Conservation (phyloP, 2,797 vertebrate species). For the Poeciliopsis paucimaculata region DNA sequence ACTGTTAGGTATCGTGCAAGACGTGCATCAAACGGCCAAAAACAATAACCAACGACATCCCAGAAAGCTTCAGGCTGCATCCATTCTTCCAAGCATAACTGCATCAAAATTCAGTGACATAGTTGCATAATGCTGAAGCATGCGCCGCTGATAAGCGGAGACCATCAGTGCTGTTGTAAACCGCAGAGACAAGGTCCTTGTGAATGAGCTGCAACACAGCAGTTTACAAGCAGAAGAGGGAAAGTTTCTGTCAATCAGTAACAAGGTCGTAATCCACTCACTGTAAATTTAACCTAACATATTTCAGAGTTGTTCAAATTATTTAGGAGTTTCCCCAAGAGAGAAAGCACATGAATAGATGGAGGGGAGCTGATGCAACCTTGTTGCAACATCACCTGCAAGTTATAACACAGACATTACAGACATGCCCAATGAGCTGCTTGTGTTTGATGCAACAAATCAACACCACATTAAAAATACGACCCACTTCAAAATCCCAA, state of each 20-base stretch:
- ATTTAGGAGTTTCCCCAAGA: background rate
- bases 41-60: constrained; percentile 24
- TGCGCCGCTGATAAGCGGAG: constrained; percentile 33
- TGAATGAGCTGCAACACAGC: constrained; percentile 36
- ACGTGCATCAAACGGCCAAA: constrained; percentile 9
- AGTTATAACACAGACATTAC: background rate
- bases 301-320: background rate
- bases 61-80: constrained; percentile 28
- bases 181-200: constrained; percentile 1
- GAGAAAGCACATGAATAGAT: constrained; percentile 11
- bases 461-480: background rate
- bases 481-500: background rate
- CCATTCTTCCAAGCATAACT: constrained; percentile 12
- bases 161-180: constrained; percentile 41
- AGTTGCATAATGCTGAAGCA: constrained; percentile 42
- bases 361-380: constrained; percentile 59
- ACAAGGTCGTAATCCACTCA: constrained; percentile 29
- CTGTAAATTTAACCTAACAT: background rate
- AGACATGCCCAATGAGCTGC: background rate
- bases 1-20: constrained; percentile 4
- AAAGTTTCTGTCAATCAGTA: constrained; percentile 67
- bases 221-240: constrained; percentile 55
- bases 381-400: constrained; percentile 54
- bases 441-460: background rate
- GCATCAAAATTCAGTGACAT: constrained; percentile 33